Conservation (phyloP, 2,797 vertebrate genomes). For the Cynodonichthys magdalenae region DNA sequence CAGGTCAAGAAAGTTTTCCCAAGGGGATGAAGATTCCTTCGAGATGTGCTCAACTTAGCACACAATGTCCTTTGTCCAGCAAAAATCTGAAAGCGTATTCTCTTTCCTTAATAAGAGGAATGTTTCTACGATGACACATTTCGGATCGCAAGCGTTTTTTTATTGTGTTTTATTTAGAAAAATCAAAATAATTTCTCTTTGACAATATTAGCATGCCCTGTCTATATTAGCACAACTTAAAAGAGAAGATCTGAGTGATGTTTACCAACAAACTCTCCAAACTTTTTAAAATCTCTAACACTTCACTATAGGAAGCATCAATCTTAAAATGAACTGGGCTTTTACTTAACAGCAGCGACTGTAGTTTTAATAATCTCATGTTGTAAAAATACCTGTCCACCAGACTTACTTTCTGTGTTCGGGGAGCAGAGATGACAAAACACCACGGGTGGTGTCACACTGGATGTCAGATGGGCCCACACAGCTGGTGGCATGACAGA, state of each 20-base stretch:
- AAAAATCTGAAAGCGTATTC: conserved; percentile 19
- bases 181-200: conserved; percentile 17
- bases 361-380: conserved; percentile 63
- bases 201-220: conserved; percentile 9
- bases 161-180: conserved; percentile 26
- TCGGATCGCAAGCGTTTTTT: conserved; percentile 12
- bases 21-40: conserved; percentile 18
- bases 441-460: conserved; percentile 81
- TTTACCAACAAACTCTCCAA: not conserved
- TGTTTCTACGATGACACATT: conserved; percentile 19
- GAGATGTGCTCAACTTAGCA: conserved; percentile 10
- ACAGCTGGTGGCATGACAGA: conserved; percentile 76
- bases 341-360: conserved; percentile 27
- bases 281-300: conserved; percentile 9
- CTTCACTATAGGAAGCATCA: conserved; percentile 13
- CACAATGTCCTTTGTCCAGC: conserved; percentile 33
- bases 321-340: conserved; percentile 23
- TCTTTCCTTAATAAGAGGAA: conserved; percentile 2
- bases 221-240: conserved; percentile 14
- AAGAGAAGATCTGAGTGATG: conserved; percentile 11
- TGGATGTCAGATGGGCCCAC: conserved; percentile 72
- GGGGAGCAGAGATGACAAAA: conserved; percentile 74
- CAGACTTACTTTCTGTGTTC: conserved; percentile 60
- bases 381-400: conserved; percentile 79
- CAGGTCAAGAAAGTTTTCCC: conserved; percentile 1